Evolutionary conservation across 1,140 invertebrate genomes (phyloP), one percentile per base, ranked within the genome.

Genomic region (Diabrotica virgifera): DNA sequence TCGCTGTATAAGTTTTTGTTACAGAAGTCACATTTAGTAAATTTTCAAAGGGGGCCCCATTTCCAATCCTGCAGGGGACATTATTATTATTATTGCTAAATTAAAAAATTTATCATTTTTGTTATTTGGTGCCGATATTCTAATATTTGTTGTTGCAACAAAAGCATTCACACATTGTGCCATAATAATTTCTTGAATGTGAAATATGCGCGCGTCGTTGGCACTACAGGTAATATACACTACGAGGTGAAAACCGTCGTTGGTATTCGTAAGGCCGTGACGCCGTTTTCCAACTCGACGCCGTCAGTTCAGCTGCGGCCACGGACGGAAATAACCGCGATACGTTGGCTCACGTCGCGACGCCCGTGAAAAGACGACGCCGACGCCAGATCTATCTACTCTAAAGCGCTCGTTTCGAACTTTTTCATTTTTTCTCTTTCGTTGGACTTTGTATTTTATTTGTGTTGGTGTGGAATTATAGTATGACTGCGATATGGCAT

Each of bases 321-420:
- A 62, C 69, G 68, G 68, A 75, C 73, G 64, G 73, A 75, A 73
- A 73, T 75, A 75, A 72, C 68, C 70, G 70, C 69, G 66, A 68
- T 10, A 46, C 40, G 8, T n/a, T 46, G 40, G 64, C 63, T 52
- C 66, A 65, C 66, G 66, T 69, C 68, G 65, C 56, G 71, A 74
- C 71, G 72, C 72, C 68, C 62, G 40, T 46, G 40, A 46, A 46
- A 46, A 46, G 8, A 46, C 40, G 40, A 69, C 63, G 67, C 66
- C 40, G 40, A 46, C 40, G 40, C 40, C 40, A 46, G 62, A 67
- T 24, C 24, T 10, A 67, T 24, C 24, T 10, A 46, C 8, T 46
- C 8, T 46, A 62, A 60, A 46, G 62, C 69, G 70, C 64, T 58
- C 61, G 64, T 53, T 59, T 66, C 60, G 53, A 62, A 64, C 65